A percentile compares a stretch with the other conserved stretches of the same genome.
phyloP scores from a whole-genome alignment of 2,888 invertebrate genomes.

The Lottia gigantea region DNA sequence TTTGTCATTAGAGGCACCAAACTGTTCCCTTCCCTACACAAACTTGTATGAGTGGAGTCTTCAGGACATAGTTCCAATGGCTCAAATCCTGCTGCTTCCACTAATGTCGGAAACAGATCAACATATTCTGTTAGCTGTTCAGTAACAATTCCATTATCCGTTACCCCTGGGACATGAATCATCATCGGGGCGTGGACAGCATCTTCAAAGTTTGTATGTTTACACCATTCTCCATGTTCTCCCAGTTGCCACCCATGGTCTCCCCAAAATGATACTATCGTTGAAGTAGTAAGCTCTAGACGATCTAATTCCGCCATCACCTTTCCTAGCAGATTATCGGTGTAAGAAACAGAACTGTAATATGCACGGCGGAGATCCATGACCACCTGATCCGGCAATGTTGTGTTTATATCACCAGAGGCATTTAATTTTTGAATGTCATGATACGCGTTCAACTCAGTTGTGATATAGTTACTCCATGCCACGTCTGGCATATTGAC shows the following conservation, averaged over 20 bases:
- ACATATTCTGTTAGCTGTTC: slow-evolving; percentile 40
- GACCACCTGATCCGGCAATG: slow-evolving; percentile 27
- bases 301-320: slow-evolving; percentile 35
- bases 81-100: slow-evolving; percentile 38
- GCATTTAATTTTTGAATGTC: slow-evolving; percentile 26
- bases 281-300: slow-evolving; percentile 31
- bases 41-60: slow-evolving; percentile 16
- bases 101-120: slow-evolving; percentile 46
- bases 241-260: slow-evolving; percentile 46
- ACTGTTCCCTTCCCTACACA: slow-evolving; percentile 35
- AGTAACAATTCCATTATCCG: slow-evolving; percentile 31
- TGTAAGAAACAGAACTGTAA: slow-evolving; percentile 33
- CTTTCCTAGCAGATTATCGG: slow-evolving; percentile 37
- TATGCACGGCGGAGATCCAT: slow-evolving; percentile 36
- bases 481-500: slow-evolving; percentile 16
- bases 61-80: slow-evolving; percentile 21
- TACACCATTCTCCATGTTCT: slow-evolving; percentile 40
- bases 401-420: slow-evolving; percentile 24
- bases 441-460: slow-evolving; percentile 15
- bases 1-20: slow-evolving; percentile 30
- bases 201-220: slow-evolving; percentile 49
- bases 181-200: slow-evolving; percentile 50
- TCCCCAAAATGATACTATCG: slow-evolving; percentile 38
- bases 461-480: slow-evolving; percentile 12
- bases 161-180: slow-evolving; percentile 36